These are phyloP conservation scores for Callimorpha dominula DNA, from an alignment of 2,888 invertebrate species.

Conservation along the genomic window DNA sequence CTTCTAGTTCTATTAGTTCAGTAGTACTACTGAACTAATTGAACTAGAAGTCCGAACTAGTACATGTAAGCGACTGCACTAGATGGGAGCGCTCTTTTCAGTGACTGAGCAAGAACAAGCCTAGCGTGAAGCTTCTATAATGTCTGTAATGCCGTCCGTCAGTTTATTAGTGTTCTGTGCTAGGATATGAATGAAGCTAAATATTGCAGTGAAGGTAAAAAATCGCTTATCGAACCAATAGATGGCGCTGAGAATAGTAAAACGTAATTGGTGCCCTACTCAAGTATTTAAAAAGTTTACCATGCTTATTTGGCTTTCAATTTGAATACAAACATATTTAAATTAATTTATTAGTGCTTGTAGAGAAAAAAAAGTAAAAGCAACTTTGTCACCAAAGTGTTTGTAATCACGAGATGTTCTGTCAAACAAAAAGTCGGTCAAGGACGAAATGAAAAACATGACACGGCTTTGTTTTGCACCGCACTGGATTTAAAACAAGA, in stretches of 20 bases:
- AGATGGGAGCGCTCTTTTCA: no score
- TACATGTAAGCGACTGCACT: no score
- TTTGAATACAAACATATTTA: background rate
- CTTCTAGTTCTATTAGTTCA: no score
- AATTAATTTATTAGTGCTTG: background rate
- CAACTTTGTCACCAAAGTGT: background rate
- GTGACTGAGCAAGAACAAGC: no score
- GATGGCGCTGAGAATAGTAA: conserved; percentile 19
- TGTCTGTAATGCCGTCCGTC: no score
- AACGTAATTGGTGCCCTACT: background rate
- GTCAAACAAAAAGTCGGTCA: conserved; percentile 67
- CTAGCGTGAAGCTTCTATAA: no score
- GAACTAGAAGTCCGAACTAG: no score
- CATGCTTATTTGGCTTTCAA: background rate
- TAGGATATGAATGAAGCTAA: background rate
- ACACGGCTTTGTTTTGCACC: conserved; percentile 8
- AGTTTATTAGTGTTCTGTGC: no score
- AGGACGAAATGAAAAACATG: conserved; percentile 62
- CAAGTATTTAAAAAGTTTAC: background rate
- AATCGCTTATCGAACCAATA: conserved; percentile 13
- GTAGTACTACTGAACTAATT: no score
- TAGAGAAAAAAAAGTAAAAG: background rate
- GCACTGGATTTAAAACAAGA: conserved; percentile 16
- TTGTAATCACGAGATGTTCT: conserved; percentile 64
- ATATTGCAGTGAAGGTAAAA: background rate